A percentile compares a stretch with the other conserved stretches of the same genome.
These are phyloP conservation scores for Harmothoe impar DNA, from an alignment of 2,888 invertebrate genomes.

Conservation along the genomic window DNA sequence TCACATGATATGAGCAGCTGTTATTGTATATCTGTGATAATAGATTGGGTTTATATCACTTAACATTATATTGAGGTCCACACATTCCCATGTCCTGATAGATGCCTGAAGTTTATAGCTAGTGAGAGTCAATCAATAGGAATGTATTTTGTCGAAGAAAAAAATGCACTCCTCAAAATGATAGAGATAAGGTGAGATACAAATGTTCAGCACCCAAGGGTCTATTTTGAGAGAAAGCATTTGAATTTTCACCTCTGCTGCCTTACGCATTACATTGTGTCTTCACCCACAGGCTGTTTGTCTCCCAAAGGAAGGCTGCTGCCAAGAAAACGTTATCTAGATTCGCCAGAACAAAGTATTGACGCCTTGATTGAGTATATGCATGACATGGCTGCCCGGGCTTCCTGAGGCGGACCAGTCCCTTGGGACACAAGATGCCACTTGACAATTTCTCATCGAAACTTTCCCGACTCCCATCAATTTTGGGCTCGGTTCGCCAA, in stretches of 20 bases:
- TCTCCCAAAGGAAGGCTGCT: not conserved
- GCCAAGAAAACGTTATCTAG: slow-evolving; percentile 56
- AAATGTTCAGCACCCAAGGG: not conserved
- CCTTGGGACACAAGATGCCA: slow-evolving; percentile 30
- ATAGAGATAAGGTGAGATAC: too few relatives aligned
- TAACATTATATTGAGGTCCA: too few relatives aligned
- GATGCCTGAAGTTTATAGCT: too few relatives aligned
- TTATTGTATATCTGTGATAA: too few relatives aligned
- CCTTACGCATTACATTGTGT: not conserved
- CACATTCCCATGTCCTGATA: too few relatives aligned
- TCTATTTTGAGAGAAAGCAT: slow-evolving; percentile 24
- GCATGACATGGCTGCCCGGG: slow-evolving; percentile 35
- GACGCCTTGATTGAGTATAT: slow-evolving; percentile 60
- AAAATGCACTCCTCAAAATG: too few relatives aligned
- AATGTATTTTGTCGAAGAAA: too few relatives aligned
- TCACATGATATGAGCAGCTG: too few relatives aligned
- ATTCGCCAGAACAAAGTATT: slow-evolving; percentile 57
- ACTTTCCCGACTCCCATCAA: slow-evolving; percentile 45
- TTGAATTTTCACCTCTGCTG: slow-evolving; percentile 39
- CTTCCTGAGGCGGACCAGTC: slow-evolving; percentile 33
- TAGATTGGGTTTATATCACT: too few relatives aligned
- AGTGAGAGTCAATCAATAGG: too few relatives aligned
- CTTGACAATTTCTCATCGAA: slow-evolving; percentile 58
- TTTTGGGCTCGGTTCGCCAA: not conserved
- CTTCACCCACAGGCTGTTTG: not conserved